Evolutionary conservation across 2,888 invertebrate species (phyloP), one percentile per base, ranked within the genome.

Genomic region (Campopleginae sp.): DNA sequence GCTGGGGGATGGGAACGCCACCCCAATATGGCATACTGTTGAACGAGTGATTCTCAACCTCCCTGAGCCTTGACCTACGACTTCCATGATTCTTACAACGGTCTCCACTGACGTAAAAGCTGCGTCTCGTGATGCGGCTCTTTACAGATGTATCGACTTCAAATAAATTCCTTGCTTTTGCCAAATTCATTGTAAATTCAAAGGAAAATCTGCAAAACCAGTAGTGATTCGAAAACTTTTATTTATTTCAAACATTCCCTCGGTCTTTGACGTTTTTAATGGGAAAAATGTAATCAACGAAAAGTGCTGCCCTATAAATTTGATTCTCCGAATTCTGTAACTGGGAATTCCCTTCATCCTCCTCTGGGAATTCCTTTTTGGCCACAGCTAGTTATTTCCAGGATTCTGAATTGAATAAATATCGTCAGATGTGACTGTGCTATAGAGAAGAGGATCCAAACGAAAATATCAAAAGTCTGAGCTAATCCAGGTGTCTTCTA

Each of bases 41-140:
- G 7, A 31, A 46, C 65, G 48, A 71, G 80, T 79, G 72, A 76
- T 54, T 77, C 83, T 84, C 86, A 86, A 82, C 74, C 77, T 75
- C 46, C 10, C 23, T 44, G 58, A 79, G 82, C 82, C 79, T 79
- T 82, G 85, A 85, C 77, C 86, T 81, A 66, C 72, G 78, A 72
- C 42, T 54, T 19, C 51, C 76, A 42, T 74, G 74, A 76, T 65
- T 74, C 63, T 65, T 70, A 65, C 33, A 66, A 46, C 33, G 17
- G 51, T 61, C 78, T 46, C 78, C 81, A 81, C 78, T 85, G 79
- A 71, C 85, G 85, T 51, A 82, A 81, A 71, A 54, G 42, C 63
- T 65, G 17, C 51, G 54, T 48, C 66, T 61, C 51, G 77, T 75
- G 71, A 65, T 48, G n/a, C 58, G 65, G 65, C 7, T 61, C 14